Percentiles rank a stretch among this genome's conserved stretches.
Evolutionary conservation across 2,113 vertebrate genomes (phyloP).

Genomic region (Lepus americanus): DNA sequence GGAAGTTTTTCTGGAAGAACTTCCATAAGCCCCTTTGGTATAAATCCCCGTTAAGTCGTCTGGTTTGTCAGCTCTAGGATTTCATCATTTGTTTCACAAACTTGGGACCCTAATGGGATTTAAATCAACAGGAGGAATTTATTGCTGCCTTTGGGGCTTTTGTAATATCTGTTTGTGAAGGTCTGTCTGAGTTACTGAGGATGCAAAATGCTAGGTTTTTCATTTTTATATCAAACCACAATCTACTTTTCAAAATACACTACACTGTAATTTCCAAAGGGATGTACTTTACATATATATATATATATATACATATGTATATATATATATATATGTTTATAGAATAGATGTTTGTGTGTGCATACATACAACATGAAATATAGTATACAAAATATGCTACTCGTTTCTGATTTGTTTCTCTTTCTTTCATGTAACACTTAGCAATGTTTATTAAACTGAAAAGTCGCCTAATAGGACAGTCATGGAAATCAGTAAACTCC

Average conservation of each 20-base stretch:
- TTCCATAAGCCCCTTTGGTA: slow-evolving; percentile 41
- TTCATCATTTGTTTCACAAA: slow-evolving; percentile 63
- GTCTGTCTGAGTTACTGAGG: slow-evolving; percentile 8
- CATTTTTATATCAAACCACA: slow-evolving; percentile 25
- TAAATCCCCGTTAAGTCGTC: slow-evolving; percentile 12
- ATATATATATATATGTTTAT: neutral
- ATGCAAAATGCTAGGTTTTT: neutral
- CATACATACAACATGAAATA: neutral
- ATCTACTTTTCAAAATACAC: slow-evolving; percentile 54
- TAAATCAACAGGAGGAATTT: slow-evolving; percentile 72
- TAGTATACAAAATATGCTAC: neutral
- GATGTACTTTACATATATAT: neutral
- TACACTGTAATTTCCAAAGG: slow-evolving; percentile 42
- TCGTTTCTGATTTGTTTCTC: slow-evolving; percentile 35
- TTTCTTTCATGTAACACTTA: neutral
- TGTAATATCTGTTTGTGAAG: slow-evolving; percentile 46
- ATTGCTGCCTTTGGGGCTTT: slow-evolving; percentile 55
- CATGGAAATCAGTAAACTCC: neutral
- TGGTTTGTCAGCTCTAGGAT: neutral
- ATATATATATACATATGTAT: neutral
- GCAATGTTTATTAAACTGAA: slow-evolving; percentile 25
- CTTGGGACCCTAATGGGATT: slow-evolving; percentile 52
- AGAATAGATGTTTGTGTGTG: neutral
- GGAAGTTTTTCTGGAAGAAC: slow-evolving; percentile 54
- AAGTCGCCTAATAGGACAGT: neutral